Conservation (phyloP, 2,113 vertebrate species). For the Mixornis gularis region DNA sequence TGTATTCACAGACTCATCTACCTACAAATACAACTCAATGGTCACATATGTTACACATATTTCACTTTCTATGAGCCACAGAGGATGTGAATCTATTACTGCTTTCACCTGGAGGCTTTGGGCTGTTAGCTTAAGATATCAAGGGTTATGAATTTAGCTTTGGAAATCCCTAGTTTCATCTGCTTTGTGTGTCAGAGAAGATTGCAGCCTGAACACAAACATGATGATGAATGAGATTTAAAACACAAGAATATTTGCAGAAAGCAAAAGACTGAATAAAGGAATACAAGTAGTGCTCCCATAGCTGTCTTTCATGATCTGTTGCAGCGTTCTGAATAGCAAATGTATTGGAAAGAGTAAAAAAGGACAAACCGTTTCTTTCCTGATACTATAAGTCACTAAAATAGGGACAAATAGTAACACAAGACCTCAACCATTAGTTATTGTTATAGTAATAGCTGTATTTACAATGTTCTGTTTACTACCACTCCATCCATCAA, state of each 20-base stretch:
- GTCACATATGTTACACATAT: not conserved
- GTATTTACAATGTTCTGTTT: not conserved
- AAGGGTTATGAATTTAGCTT: constrained; percentile 13
- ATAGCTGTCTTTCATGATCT: constrained; percentile 1
- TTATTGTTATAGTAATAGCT: not conserved
- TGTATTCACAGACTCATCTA: not conserved
- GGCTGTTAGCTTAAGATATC: constrained; percentile 8
- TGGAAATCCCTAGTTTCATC: constrained; percentile 1
- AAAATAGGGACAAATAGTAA: not conserved
- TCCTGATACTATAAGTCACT: not conserved
- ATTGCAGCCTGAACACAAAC: constrained; percentile 4
- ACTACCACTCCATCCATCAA: not conserved
- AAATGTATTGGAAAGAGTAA: not conserved
- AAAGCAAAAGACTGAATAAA: constrained; percentile 8
- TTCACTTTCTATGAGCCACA: not conserved
- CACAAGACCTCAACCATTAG: not conserved
- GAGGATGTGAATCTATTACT: not conserved
- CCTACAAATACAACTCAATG: not conserved
- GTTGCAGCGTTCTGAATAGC: not conserved
- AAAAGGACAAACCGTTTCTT: not conserved
- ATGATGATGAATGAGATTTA: constrained; percentile 20
- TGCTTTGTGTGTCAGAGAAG: not conserved
- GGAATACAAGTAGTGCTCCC: not conserved
- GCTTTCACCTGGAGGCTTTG: not conserved
- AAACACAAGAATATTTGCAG: constrained; percentile 5